Evolutionary conservation across 1,140 invertebrate genomes (phyloP).

Genomic region (Agrilus planipennis): DNA sequence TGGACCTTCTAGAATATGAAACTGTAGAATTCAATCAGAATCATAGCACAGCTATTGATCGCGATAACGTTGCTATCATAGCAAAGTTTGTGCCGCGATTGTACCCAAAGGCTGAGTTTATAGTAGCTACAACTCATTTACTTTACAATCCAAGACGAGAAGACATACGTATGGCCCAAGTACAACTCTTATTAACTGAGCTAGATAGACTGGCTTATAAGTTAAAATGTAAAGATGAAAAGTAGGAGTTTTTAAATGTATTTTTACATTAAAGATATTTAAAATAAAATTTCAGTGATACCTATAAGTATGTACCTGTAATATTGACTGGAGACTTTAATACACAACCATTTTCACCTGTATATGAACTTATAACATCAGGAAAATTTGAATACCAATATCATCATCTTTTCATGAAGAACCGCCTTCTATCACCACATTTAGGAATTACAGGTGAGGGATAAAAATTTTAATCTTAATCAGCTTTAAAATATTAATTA

Average conservation of each 20-base stretch:
- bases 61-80: conserved; percentile 80
- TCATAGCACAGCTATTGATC: conserved; percentile 48
- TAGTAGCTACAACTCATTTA: conserved; percentile 89
- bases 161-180: conserved; percentile 81
- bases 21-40: conserved; percentile 48
- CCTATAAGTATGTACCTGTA: conserved; percentile 67
- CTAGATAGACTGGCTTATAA: conserved; percentile 62
- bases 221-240: not conserved
- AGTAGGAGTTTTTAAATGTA: not conserved
- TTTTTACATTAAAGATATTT: too few relatives aligned
- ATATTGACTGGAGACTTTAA: conserved; percentile 89
- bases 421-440: conserved; percentile 41
- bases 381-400: conserved; percentile 55
- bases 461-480: too few relatives aligned
- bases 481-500: too few relatives aligned
- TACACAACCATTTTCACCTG: conserved; percentile 52
- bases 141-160: conserved; percentile 80
- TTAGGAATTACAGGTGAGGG: conserved; percentile 41
- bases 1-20: conserved; percentile 46
- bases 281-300: too few relatives aligned
- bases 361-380: conserved; percentile 60
- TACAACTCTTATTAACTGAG: conserved; percentile 66
- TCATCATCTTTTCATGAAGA: too few relatives aligned
- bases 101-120: conserved; percentile 40
- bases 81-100: conserved; percentile 51